These are phyloP conservation scores for Dastarcus helophoroides DNA, from an alignment of 2,888 invertebrate species.

Conservation along the genomic window DNA sequence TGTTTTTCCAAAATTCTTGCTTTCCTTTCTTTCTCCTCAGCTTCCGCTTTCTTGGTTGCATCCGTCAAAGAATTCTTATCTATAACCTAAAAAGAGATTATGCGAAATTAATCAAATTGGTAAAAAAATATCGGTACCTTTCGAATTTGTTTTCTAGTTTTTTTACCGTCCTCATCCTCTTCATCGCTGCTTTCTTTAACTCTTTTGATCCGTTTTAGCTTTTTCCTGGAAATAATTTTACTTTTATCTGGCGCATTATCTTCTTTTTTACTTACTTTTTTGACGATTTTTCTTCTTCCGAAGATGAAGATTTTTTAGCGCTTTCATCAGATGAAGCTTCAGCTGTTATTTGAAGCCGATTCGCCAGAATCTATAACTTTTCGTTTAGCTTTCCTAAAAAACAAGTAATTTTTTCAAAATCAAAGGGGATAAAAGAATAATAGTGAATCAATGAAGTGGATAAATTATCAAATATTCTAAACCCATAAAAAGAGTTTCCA, in stretches of 20 bases:
- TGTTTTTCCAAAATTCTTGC: constrained; percentile 83
- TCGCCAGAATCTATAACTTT: no score
- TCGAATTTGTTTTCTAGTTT: constrained; percentile 45
- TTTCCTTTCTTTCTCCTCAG: constrained; percentile 80
- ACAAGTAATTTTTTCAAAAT: no score
- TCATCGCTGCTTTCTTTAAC: constrained; percentile 30
- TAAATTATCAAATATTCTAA: no score
- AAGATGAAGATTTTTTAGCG: constrained; percentile 1
- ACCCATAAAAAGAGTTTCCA: no score
- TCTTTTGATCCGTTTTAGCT: constrained; percentile 24
- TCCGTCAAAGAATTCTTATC: constrained; percentile 58
- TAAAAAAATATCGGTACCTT: constrained; percentile 3
- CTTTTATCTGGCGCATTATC: background rate
- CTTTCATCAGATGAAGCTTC: no score
- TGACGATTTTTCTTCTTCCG: background rate
- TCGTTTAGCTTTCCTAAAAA: no score
- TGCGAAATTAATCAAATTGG: constrained; percentile 1
- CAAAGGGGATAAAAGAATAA: no score
- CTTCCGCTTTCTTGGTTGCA: constrained; percentile 79
- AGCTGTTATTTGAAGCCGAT: no score
- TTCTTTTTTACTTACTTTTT: background rate
- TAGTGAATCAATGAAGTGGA: no score
- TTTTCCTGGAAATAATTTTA: constrained; percentile 10
- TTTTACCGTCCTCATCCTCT: constrained; percentile 29
- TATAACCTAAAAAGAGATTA: constrained; percentile 28